Percentiles rank a stretch among this genome's conserved stretches.
Conservation (phyloP, 2,113 vertebrate genomes). For the Spilogale gracilis region DNA sequence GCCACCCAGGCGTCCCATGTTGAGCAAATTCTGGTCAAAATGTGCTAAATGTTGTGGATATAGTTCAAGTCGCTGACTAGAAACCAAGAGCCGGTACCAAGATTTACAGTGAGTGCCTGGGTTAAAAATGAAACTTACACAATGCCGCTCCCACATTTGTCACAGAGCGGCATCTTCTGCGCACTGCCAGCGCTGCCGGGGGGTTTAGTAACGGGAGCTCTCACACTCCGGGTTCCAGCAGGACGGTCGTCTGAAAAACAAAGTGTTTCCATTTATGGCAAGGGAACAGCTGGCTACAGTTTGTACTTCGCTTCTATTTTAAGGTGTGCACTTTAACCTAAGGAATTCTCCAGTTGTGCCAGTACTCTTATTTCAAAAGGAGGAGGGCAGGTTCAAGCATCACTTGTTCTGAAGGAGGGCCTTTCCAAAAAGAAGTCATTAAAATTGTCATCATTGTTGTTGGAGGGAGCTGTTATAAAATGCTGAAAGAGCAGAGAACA, state of each 20-base stretch:
- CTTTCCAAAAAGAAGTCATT: neutral
- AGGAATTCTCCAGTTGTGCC: constrained; percentile 33
- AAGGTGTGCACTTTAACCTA: constrained; percentile 52
- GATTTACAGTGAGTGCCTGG: neutral
- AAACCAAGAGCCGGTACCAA: neutral
- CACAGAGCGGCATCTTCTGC: constrained; percentile 96
- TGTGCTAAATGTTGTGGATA: neutral
- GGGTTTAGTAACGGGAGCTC: constrained; percentile 92
- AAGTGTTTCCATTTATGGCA: constrained; percentile 55
- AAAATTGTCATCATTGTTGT: neutral
- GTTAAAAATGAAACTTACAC: constrained; percentile 90
- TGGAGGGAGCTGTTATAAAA: neutral
- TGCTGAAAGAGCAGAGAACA: neutral
- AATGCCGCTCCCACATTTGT: constrained; percentile 98
- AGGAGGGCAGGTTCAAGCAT: neutral
- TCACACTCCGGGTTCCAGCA: constrained; percentile 93
- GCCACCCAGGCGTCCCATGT: too few species aligned
- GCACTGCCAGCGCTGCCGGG: constrained; percentile 88
- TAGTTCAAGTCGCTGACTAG: neutral
- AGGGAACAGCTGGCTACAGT: neutral
- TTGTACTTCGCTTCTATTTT: constrained; percentile 63
- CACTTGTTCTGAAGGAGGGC: neutral
- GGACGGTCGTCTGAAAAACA: constrained; percentile 93
- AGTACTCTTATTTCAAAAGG: neutral
- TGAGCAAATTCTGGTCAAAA: neutral